Conservation (phyloP, 2,797 vertebrate species). For the Dromococcyx pavoninus region DNA sequence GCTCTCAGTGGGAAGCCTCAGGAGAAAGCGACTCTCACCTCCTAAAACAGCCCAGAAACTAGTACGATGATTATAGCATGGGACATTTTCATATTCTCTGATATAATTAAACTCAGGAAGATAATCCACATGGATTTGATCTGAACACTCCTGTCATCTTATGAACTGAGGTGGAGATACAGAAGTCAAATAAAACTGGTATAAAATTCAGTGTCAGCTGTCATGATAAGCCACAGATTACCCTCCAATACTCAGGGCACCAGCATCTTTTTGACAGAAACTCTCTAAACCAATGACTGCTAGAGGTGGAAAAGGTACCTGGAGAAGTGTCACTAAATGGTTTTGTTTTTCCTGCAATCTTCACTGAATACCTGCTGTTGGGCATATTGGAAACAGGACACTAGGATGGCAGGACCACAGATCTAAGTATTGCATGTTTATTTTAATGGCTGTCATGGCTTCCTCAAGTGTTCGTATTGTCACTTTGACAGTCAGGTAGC, state of each 20-base stretch:
- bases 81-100: background rate
- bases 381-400: background rate
- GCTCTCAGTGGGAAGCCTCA: background rate
- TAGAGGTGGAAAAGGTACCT: background rate
- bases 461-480: background rate
- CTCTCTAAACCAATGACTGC: background rate
- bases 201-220: background rate
- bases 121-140: background rate
- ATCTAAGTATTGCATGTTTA: background rate
- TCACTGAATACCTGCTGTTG: background rate
- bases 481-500: background rate
- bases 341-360: background rate
- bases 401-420: background rate
- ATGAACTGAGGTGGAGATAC: background rate
- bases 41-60: background rate
- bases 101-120: background rate
- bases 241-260: background rate
- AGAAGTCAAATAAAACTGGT: background rate
- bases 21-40: background rate
- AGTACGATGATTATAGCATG: background rate
- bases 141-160: background rate
- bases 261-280: background rate
- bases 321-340: background rate
- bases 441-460: background rate
- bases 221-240: background rate